Evolutionary conservation across 2,113 vertebrate genomes (phyloP), one percentile per base, ranked within the genome.

Genomic region (Trematomus loennbergii): DNA sequence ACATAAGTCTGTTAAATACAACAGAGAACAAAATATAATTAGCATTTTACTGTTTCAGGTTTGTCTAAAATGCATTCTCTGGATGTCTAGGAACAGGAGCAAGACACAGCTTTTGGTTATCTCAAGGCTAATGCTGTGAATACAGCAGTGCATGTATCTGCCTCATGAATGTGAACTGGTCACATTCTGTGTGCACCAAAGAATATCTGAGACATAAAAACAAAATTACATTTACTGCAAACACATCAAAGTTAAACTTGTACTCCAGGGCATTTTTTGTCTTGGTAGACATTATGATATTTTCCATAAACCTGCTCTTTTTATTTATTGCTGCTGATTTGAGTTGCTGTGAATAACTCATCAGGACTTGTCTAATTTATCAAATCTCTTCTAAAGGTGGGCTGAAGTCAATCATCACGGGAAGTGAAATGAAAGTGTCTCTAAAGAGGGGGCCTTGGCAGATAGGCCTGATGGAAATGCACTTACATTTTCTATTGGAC

Each of bases 111-210:
- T 61, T 64, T 20, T 13, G 20, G 43, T 67, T 36, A 64, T 0
- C 16, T 81, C 70, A 72, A 68, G 71, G 78, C 58, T 48, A 72
- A 68, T 66, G 78, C 58, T 48, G 12, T 18, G 13, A 63, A 10
- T 43, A 12, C 53, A 53, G 20, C 54, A 29, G 43, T 20, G 18
- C 49, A 5, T 29, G 17, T 22, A 25, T 43, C 29, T 18, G 3
- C n/a, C 17, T 17, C 3, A 43, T 9, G 36, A 11, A 66, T 45
- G 15, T 52, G 12, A 61, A 55, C 54, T 29, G n/a, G 36, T 49
- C 7, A 22, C 4, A 33, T 33, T 45, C 33, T 66, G 60, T 50
- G 57, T 49, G 18, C 22, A 17, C 7, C 13, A 6, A 18, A 40
- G 33, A 65, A 4, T 29, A 57, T 11, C 43, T 58, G 25, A 18